Evolutionary conservation across 1,140 invertebrate genomes (phyloP), one percentile per base, ranked within the genome.

Genomic region (Drosophila orosa): DNA sequence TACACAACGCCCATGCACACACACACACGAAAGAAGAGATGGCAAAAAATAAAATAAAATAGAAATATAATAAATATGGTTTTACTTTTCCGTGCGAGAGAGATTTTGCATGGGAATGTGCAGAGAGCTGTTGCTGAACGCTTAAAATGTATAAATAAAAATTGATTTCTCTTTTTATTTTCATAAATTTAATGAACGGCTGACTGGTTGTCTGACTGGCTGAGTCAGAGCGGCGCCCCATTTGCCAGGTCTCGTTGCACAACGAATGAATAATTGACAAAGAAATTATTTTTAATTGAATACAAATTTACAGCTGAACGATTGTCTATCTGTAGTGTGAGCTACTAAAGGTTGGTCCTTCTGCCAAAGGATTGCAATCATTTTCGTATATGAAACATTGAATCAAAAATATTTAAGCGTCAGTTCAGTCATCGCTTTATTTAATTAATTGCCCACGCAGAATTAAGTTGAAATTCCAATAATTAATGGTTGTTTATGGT

Each of bases 231-330:
- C 50, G 50, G 65, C 67, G 67, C 33, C 50, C 67, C 67, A 71
- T 71, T 73, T 61, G 67, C 56, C 69, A 54, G 48, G 59, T 47
- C 27, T 63, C 63, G 74, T 60, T 77, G 74, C 62, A 68, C 74
- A 77, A 77, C 61, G 74, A 78, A 78, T 78, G 74, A 78, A 78
- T 78, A 78, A 78, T 78, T 78, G 76, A 78, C 74, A 78, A 78
- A 78, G 76, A 78, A 78, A 78, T 78, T 67, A 78, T 78, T 78
- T 78, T 78, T 78, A 78, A 78, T 78, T 78, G 76, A 78, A 78
- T 78, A 78, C 67, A 78, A 78, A 78, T 78, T 78, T 72, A 78
- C 76, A 78, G 76, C 69, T 78, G 74, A 78, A 78, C 68, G 67
- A 54, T 52, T 77, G 69, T 60, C 62, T 35, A 55, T 69, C 65